Evolutionary conservation across 1,140 invertebrate genomes (phyloP), one percentile per base, ranked within the genome.

Genomic region (Potamilus streckersoni): DNA sequence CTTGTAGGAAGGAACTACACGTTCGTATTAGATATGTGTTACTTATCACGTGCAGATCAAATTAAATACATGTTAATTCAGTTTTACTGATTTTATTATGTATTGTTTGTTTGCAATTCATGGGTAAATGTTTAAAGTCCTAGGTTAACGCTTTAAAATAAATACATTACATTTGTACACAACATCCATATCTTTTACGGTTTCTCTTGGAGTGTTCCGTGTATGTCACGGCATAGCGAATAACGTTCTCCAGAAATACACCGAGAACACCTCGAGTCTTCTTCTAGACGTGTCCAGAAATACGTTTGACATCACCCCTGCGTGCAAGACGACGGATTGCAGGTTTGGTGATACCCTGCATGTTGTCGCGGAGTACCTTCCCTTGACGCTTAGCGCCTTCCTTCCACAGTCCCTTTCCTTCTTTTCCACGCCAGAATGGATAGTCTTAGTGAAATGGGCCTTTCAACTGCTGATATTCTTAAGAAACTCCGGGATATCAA

Each of bases 111-210:
- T 31, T 31, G 27, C 27, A 31, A 31, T 31, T 31, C 27, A 31
- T 31, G 27, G 27, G 27, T 3, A 31, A 31, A 31, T 31, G 27
- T 31, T 31, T 31, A 31, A 31, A 31, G 27, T 31, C 1, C 1
- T 31, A 31, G 27, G 2, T 31, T 31, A 31, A 31, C 27, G 27
- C 3, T 31, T 4, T 31, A 4, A 31, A 31, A 31, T 31, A 4
- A 2, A 31, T 31, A 31, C 2, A 31, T 2, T 31, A 31, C 1
- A 4, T 31, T 31, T 31, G 84, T 96, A 96, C 27, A 96, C 95
- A 19, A 96, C 94, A 85, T 96, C 95, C 95, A 96, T 96, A 69
- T 95, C 94, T 15, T 95, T 96, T 59, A 93, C 92, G 23, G 95
- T 96, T 96, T 79, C 94, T 90, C 90, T 95, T 95, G 79, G 94